Conservation (phyloP, 2,888 invertebrate genomes). For the Eledona agricola region DNA sequence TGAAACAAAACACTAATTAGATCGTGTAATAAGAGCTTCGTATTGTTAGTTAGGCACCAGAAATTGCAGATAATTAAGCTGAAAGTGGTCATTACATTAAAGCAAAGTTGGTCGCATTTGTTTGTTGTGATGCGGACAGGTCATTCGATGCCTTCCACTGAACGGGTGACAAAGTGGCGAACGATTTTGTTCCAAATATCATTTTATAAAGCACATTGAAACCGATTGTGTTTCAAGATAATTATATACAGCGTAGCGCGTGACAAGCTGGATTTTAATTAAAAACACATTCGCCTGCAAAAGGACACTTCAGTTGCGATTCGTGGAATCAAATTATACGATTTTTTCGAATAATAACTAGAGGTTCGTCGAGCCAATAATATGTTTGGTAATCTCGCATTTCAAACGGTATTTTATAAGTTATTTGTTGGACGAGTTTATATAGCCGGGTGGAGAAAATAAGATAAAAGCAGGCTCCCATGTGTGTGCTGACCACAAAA, state of each 20-base stretch:
- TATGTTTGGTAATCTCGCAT: no score
- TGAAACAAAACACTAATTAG: conserved; percentile 64
- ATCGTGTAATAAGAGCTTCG: conserved; percentile 13
- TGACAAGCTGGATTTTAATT: no score
- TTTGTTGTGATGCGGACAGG: conserved; percentile 5
- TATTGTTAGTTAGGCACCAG: conserved; percentile 18
- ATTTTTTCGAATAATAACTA: no score
- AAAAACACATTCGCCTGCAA: no score
- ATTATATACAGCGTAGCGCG: no score
- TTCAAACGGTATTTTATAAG: no score
- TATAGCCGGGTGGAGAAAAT: conserved; percentile 34
- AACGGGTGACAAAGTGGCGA: not conserved
- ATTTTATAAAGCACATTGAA: conserved; percentile 2
- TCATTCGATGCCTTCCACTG: conserved; percentile 4
- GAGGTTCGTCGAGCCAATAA: no score
- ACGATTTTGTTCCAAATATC: no score
- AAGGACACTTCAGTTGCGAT: no score
- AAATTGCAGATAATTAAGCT: conserved; percentile 35
- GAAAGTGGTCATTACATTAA: conserved; percentile 38
- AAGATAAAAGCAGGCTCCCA: conserved; percentile 45
- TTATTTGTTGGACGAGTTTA: no score
- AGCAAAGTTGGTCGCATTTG: conserved; percentile 18
- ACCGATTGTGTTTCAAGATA: conserved; percentile 4
- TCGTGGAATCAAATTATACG: no score
- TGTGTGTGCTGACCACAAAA: conserved; percentile 52